Evolutionary conservation across 2,797 vertebrate species (phyloP).

Genomic region (Masticophis lateralis): DNA sequence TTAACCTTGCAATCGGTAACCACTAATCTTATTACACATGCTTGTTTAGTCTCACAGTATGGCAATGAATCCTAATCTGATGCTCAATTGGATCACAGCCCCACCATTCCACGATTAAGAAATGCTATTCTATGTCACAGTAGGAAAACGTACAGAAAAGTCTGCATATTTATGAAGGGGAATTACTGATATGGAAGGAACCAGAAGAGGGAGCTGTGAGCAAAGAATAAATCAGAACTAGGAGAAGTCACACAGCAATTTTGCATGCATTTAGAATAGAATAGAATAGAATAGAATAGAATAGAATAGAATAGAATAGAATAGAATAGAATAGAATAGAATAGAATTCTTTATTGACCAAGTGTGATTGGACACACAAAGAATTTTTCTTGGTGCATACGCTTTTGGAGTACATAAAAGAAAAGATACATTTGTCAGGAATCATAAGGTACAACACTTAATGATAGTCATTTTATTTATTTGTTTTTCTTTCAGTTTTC

Average conservation of each 20-base stretch:
- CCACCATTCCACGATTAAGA: neutral
- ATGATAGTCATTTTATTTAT: neutral
- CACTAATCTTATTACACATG: neutral
- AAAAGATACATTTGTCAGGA: too few relatives aligned
- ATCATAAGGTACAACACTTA: too few relatives aligned
- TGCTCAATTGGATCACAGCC: neutral
- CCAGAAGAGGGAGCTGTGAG: conserved; percentile 7
- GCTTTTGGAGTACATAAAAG: too few relatives aligned
- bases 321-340: too few relatives aligned
- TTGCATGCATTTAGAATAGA: neutral
- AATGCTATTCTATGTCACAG: neutral
- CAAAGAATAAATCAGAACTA: neutral
- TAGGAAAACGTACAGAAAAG: neutral
- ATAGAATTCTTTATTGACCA: too few relatives aligned
- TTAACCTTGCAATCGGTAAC: neutral
- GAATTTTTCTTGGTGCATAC: too few relatives aligned
- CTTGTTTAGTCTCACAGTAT: neutral
- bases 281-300: too few relatives aligned
- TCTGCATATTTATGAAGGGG: neutral
- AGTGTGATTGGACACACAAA: too few relatives aligned
- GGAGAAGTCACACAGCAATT: too few relatives aligned
- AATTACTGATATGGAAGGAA: neutral
- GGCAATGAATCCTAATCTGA: neutral
- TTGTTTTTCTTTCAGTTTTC: neutral
- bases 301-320: too few relatives aligned